Conservation (phyloP, 2,888 invertebrate genomes). For the Tetanocera ferruginea region DNA sequence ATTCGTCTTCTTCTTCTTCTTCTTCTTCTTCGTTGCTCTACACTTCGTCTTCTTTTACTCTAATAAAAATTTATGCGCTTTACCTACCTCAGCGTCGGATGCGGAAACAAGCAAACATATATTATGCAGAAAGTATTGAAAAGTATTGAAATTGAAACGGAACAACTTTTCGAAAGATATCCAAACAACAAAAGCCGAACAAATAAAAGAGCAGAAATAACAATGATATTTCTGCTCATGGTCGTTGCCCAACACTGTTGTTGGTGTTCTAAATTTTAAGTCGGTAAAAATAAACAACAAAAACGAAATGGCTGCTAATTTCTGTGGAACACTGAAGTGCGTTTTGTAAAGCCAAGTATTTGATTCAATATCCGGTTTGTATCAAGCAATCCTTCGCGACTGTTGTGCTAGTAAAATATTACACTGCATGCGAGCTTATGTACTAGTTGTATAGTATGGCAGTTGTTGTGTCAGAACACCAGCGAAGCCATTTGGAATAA, state of each 20-base stretch:
- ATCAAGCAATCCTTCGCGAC: too few species aligned
- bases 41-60: neutral
- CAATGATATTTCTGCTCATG: too few species aligned
- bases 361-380: constrained; percentile 18
- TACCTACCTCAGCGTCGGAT: constrained; percentile 25
- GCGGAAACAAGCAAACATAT: constrained; percentile 39
- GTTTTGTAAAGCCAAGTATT: constrained; percentile 6
- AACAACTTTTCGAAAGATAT: neutral
- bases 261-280: too few species aligned
- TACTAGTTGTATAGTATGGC: neutral
- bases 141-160: neutral
- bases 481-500: too few species aligned
- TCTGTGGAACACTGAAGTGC: neutral
- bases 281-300: too few species aligned
- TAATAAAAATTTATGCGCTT: neutral
- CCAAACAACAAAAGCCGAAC: neutral
- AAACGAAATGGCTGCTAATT: too few species aligned
- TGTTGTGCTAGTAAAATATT: neutral
- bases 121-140: constrained; percentile 17
- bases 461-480: too few species aligned
- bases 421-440: neutral
- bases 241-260: too few species aligned
- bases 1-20: neutral
- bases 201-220: neutral
- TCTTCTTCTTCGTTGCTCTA: too few species aligned